A percentile compares a stretch with the other conserved stretches of the same genome.
phyloP scores from a whole-genome alignment of 2,888 invertebrate species.

The Bugula neritina region DNA sequence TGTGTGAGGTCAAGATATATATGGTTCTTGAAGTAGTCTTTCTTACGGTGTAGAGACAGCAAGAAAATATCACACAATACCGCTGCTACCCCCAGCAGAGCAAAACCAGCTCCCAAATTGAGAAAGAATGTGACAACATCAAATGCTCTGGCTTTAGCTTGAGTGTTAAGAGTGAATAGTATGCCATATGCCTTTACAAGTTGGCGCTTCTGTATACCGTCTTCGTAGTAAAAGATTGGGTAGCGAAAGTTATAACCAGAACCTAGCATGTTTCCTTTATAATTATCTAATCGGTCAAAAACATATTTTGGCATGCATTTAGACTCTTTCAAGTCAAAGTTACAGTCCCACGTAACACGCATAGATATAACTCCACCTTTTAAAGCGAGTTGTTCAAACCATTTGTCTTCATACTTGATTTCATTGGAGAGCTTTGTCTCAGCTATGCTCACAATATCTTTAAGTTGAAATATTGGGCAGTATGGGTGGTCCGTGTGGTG shows the following conservation, averaged over 20 bases:
- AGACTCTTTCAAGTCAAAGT: conserved; percentile 46
- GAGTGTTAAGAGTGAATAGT: conserved; percentile 54
- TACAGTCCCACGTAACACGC: conserved; percentile 50
- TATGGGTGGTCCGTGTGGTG: conserved; percentile 39
- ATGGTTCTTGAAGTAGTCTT: conserved; percentile 33
- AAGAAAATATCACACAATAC: conserved; percentile 45
- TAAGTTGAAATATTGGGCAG: conserved; percentile 50
- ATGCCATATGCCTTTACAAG: conserved; percentile 56
- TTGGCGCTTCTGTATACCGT: conserved; percentile 45
- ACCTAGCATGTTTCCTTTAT: conserved; percentile 34
- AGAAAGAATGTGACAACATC: conserved; percentile 54
- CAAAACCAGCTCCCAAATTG: conserved; percentile 57
- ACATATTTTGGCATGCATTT: conserved; percentile 48
- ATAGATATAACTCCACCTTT: conserved; percentile 50
- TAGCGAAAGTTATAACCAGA: conserved; percentile 34
- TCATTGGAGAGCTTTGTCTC: neutral
- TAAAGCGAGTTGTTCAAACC: conserved; percentile 1
- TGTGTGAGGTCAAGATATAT: conserved; percentile 7
- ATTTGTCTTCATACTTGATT: conserved; percentile 1
- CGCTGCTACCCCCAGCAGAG: conserved; percentile 44
- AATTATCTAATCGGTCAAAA: conserved; percentile 48
- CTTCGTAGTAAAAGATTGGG: conserved; percentile 51
- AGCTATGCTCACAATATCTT: conserved; percentile 39
- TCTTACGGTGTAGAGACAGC: conserved; percentile 36
- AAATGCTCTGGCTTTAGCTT: conserved; percentile 56